These are phyloP conservation scores for Eutrigla gurnardus DNA, from an alignment of 2,797 vertebrate species.

Conservation along the genomic window DNA sequence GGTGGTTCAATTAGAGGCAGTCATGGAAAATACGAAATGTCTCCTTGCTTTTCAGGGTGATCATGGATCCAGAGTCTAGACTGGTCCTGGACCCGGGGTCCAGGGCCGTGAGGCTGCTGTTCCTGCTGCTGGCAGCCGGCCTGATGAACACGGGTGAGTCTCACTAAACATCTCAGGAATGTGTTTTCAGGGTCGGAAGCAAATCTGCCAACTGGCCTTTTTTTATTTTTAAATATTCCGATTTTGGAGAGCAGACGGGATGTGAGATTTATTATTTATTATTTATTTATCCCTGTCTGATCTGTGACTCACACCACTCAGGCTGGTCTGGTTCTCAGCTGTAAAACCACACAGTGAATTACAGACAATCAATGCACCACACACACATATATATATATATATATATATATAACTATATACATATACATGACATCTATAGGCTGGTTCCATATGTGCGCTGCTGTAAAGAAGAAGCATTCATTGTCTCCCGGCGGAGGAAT, in stretches of 20 bases:
- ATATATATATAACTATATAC: too few species aligned
- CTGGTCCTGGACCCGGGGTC: too few species aligned
- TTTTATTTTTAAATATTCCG: not conserved
- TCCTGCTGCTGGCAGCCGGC: slow-evolving; percentile 33
- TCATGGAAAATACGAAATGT: too few species aligned
- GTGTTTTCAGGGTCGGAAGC: not conserved
- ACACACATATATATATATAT: not conserved
- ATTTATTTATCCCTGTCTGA: slow-evolving; percentile 1
- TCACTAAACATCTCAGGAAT: not conserved
- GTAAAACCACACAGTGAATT: slow-evolving; percentile 22
- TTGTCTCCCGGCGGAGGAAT: too few species aligned
- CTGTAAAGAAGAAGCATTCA: too few species aligned
- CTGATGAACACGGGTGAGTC: slow-evolving; percentile 76
- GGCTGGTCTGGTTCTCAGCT: slow-evolving; percentile 6
- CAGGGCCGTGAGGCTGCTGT: slow-evolving; percentile 38
- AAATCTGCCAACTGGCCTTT: not conserved
- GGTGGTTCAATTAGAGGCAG: too few species aligned
- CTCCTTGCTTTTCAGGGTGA: slow-evolving; percentile 37
- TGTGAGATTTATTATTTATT: too few species aligned
- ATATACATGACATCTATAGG: too few species aligned
- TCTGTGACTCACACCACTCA: slow-evolving; percentile 31
- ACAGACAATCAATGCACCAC: slow-evolving; percentile 36
- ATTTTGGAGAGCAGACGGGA: not conserved
- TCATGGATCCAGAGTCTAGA: slow-evolving; percentile 55
- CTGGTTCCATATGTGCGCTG: too few species aligned